Conservation (phyloP, 2,888 invertebrate species). For the Meghimatium bilineatum region DNA sequence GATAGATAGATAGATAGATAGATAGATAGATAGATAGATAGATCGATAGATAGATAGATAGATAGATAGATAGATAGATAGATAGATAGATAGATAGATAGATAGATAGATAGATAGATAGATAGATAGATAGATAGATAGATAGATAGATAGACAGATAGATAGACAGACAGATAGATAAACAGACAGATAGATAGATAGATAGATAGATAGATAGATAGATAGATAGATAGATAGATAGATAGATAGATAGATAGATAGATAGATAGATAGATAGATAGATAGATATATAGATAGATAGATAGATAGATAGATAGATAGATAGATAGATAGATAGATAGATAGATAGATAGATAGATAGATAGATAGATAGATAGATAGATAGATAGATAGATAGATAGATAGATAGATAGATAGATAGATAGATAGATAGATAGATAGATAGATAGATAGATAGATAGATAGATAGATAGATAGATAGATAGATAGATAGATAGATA, state of each 20-base stretch:
- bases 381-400: constrained; percentile 3
- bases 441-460: no score
- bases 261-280: constrained; percentile 4
- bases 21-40: neutral
- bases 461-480: no score
- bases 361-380: constrained; percentile 13
- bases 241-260: constrained; percentile 6
- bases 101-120: constrained; percentile 15
- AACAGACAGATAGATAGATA: constrained; percentile 2
- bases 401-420: neutral
- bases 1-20: constrained; percentile 10
- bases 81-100: constrained; percentile 18
- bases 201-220: constrained; percentile 11
- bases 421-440: no score
- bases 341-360: constrained; percentile 13
- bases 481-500: no score
- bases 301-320: constrained; percentile 12
- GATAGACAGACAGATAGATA: constrained; percentile 4
- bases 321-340: constrained; percentile 13
- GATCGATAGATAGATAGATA: neutral
- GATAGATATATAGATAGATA: constrained; percentile 7
- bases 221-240: constrained; percentile 11
- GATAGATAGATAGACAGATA: neutral
- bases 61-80: constrained; percentile 18
- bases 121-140: constrained; percentile 7